Base-by-base conservation (phyloP, 2,797 vertebrate species). In the Lepilemur ruficaudatus region DNA sequence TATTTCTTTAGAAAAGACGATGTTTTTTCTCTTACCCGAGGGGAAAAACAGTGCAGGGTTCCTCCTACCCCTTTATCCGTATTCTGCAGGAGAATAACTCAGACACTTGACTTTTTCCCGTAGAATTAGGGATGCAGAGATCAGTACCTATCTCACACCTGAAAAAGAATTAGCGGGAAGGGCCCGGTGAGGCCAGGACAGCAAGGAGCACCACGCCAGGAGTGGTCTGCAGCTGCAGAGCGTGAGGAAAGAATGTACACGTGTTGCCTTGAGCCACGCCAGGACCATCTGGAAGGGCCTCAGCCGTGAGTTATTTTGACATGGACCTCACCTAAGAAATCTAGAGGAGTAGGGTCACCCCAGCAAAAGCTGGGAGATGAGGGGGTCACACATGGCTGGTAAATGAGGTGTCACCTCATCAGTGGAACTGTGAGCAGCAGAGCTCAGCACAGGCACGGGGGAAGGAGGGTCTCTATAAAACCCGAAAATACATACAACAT, bases 181-280 rank as follows among this genome's bases (percentile, higher is more conserved):
- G 4, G 20, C 18, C 50, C 15, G 11, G 9, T 12, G 11, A 46
- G 9, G 52, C 3, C 30, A 67, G 38, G 46, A 69, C 20, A 48
- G 4, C 20, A 67, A 83, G 12, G 17, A 79, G 32, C n/a, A 17
- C 18, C 59, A 3, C 17, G 0, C 41, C 63, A 38, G 48, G 28
- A 52, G 12, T n/a, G 12, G 41, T 20, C 48, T 78, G n/a, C 20
- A 12, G 28, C n/a, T 38, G 46, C 59, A 38, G 41, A 38, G 8
- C 38, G 38, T 63, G 48, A 12, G 52, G 5, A 22, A 48, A 13
- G 67, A 30, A 57, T 4, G 0, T 0, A 3, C 1, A 14, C 23
- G 12, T 20, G 4, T 23, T 50, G 38, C 43, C 35, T 41, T 13
- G 6, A 43, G 41, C 87, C 59, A 25, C 3, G 1, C n/a, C 41